Percentiles rank a stretch among this genome's conserved stretches.
Evolutionary conservation across 2,797 vertebrate genomes (phyloP).

Genomic region (Helarctos malayanus): DNA sequence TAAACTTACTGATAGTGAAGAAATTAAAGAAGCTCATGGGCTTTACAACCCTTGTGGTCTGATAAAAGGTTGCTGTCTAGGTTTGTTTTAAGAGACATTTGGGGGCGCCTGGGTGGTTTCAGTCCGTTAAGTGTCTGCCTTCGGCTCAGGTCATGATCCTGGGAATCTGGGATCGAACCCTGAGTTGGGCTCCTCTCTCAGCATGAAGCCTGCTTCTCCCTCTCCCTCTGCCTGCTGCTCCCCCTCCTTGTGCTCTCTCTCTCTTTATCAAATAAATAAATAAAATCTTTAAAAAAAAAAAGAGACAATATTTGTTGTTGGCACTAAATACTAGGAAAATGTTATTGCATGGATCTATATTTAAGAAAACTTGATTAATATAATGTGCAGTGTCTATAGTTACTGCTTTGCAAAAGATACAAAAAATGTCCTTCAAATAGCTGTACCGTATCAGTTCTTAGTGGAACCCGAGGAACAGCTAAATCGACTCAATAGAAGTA

Average conservation of each 20-base stretch:
- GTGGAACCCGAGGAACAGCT: background rate
- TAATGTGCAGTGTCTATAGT: background rate
- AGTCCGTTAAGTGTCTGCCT: background rate
- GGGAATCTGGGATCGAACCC: background rate
- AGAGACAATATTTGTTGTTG: background rate
- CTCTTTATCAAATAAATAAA: background rate
- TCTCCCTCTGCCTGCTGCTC: background rate
- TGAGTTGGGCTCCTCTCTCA: background rate
- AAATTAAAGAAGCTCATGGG: background rate
- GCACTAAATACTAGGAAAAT: background rate
- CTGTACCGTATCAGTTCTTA: background rate
- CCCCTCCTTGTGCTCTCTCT: background rate
- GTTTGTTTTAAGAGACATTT: background rate
- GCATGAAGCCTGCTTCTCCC: background rate
- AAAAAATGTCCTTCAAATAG: slow-evolving; percentile 14
- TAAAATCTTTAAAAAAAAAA: background rate
- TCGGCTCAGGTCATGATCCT: background rate
- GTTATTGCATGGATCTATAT: background rate
- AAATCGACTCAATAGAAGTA: background rate
- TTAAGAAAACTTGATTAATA: background rate
- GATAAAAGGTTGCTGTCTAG: background rate
- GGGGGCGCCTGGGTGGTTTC: background rate
- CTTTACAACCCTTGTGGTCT: background rate
- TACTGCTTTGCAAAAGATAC: background rate
- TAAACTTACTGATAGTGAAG: background rate